Base-by-base conservation (phyloP, 2,113 vertebrate species). In the Mesitornis unicolor region DNA sequence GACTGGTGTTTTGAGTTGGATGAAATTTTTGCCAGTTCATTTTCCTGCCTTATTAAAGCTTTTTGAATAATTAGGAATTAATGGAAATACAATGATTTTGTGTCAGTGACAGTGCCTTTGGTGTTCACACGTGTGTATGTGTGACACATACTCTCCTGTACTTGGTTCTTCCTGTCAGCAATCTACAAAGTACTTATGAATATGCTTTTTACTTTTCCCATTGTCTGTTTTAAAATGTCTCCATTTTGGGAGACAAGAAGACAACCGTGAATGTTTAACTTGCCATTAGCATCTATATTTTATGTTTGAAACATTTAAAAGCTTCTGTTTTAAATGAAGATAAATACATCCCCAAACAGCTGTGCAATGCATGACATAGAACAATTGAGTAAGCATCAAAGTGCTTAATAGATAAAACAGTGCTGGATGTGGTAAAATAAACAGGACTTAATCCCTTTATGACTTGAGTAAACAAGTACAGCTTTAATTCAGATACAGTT, bases 391-490 rank as follows among this genome's bases (percentile, higher is more conserved):
- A 95, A 95, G 95, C 97, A 97, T 97, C 93, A 96, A 96, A 96
- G 95, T 92, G 64, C 93, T 97, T 98, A 97, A 96, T 90, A 97
- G 97, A 98, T 97, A 97, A 97, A 97, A 95, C 97, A 96, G 84
- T 95, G 90, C 97, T 97, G 97, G 97, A 97, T 97, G 94, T 98
- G 97, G 96, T 92, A 95, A 96, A 97, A 97, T 98, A 98, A 99
- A 98, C 98, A 98, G 84, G 86, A 84, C 95, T 92, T 98, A 98
- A 99, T 98, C 98, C 97, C 87, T 97, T 94, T 98, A 96, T 98
- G 97, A 98, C 98, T 95, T 96, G 94, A 97, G 97, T 98, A 98
- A 99, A 98, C 98, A 98, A 98, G 97, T 96, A 91, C 95, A 96
- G 97, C 97, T 98, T 97, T 98, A 97, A 98, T 98, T 98, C 97